Conservation (phyloP, 2,888 invertebrate species). For the Lycophotia porphyrea region DNA sequence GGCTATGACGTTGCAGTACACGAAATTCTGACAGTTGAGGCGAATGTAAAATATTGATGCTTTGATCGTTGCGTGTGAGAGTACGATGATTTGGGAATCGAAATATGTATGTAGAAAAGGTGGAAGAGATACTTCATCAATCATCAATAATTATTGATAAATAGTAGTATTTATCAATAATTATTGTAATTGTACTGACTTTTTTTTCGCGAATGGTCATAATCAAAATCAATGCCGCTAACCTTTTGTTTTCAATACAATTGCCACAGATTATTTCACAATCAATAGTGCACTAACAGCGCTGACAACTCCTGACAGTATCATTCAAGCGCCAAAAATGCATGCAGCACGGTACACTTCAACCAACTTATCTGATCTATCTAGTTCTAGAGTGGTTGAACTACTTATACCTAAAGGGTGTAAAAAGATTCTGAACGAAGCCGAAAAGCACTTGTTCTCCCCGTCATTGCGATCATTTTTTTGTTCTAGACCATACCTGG, state of each 20-base stretch:
- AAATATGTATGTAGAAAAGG: too few species aligned
- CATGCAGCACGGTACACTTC: not conserved
- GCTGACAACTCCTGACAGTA: not conserved
- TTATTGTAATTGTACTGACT: too few species aligned
- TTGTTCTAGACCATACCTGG: too few species aligned
- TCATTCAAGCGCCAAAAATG: not conserved
- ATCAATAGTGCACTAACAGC: not conserved
- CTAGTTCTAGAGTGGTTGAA: too few species aligned
- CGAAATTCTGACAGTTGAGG: conserved; percentile 48
- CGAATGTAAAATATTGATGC: conserved; percentile 49
- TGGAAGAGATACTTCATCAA: not conserved
- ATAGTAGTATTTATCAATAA: too few species aligned
- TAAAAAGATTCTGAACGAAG: too few species aligned
- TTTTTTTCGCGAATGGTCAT: not conserved
- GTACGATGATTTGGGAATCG: conserved; percentile 6
- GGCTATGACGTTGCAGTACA: conserved; percentile 50
- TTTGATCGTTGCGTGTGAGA: conserved; percentile 22
- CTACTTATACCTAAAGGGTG: too few species aligned
- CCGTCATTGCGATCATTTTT: too few species aligned
- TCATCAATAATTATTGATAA: too few species aligned
- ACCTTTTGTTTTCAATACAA: not conserved
- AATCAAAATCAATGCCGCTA: not conserved
- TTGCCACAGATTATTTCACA: not conserved
- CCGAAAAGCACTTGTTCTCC: too few species aligned
- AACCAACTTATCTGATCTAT: too few species aligned